Conservation (phyloP, 1,140 invertebrate species). For the Zaprionus lachaisei region DNA sequence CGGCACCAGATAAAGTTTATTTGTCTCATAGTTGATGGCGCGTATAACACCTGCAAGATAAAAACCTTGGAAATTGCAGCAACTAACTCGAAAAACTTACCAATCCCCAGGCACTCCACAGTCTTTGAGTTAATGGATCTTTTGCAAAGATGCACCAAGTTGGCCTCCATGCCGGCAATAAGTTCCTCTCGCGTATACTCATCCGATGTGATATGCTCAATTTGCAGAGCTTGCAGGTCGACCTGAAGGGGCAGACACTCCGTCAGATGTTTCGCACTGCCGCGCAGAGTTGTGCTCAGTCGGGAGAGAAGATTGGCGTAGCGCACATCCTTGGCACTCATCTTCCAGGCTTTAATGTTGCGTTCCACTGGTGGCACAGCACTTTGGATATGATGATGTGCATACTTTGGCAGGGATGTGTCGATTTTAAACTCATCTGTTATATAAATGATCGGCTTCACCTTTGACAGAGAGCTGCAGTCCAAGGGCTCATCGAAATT, state of each 20-base stretch:
- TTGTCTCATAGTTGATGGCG: constrained; percentile 56
- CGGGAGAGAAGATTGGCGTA: constrained; percentile 68
- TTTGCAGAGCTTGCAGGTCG: constrained; percentile 46
- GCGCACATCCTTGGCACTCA: constrained; percentile 74
- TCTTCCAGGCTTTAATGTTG: constrained; percentile 46
- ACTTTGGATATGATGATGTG: constrained; percentile 50
- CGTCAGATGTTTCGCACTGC: constrained; percentile 57
- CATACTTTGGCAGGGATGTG: constrained; percentile 24
- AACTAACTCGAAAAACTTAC: constrained; percentile 38
- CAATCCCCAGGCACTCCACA: constrained; percentile 73
- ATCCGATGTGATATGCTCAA: constrained; percentile 43
- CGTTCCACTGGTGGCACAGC: constrained; percentile 41
- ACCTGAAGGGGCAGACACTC: constrained; percentile 51
- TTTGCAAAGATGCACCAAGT: constrained; percentile 76
- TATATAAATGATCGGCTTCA: constrained; percentile 55
- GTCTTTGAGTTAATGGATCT: background rate
- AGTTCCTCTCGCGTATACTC: constrained; percentile 41
- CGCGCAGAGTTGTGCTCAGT: constrained; percentile 56
- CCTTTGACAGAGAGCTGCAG: constrained; percentile 67
- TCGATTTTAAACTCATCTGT: constrained; percentile 36
- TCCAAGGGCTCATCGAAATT: constrained; percentile 85
- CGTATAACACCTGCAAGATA: constrained; percentile 72
- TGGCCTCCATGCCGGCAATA: constrained; percentile 68
- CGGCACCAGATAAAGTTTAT: constrained; percentile 64
- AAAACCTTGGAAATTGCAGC: background rate